Percentiles rank a stretch among this genome's conserved stretches.
These are phyloP conservation scores for Hipposideros armiger DNA, from an alignment of 2,113 vertebrate species.

Conservation along the genomic window DNA sequence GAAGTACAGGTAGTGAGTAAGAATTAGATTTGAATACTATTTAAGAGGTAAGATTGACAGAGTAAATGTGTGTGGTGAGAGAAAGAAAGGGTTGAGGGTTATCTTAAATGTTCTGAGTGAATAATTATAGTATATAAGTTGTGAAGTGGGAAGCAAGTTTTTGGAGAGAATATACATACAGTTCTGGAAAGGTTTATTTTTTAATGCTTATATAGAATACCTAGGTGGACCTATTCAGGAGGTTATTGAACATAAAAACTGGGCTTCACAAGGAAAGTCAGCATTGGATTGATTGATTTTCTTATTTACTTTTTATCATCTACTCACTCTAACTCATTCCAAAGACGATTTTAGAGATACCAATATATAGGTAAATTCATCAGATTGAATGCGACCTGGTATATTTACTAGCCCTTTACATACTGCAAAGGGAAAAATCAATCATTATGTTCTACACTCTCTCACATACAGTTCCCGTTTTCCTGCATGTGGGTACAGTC, in stretches of 20 bases:
- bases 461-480: not conserved
- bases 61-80: not conserved
- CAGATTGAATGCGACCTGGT: not conserved
- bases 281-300: not conserved
- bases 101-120: not conserved
- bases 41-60: not conserved
- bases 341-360: conserved; percentile 14
- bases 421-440: not conserved
- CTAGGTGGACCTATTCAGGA: not conserved
- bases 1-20: not conserved
- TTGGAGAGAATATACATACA: not conserved
- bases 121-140: not conserved
- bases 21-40: not conserved
- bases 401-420: not conserved
- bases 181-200: not conserved
- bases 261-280: not conserved
- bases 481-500: not conserved
- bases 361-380: not conserved
- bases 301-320: conserved; percentile 31
- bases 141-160: not conserved
- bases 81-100: not conserved
- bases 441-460: not conserved
- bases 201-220: not conserved
- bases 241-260: not conserved
- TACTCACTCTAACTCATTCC: not conserved